Conservation (phyloP, 2,113 vertebrate genomes). For the Hiodon tergisus region DNA sequence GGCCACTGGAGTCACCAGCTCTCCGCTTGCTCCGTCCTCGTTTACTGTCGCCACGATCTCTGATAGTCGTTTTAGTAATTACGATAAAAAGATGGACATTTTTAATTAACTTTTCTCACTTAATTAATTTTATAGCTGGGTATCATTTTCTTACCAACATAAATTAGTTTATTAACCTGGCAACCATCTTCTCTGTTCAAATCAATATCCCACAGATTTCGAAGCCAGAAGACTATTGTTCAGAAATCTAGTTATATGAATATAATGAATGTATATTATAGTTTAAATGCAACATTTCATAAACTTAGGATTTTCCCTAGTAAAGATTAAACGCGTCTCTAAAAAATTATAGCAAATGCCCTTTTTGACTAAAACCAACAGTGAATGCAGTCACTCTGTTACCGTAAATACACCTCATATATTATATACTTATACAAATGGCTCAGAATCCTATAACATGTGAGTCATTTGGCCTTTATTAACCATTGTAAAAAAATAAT, state of each 20-base stretch:
- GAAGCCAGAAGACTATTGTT: slow-evolving; percentile 9
- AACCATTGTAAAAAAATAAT: slow-evolving; percentile 55
- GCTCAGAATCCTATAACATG: slow-evolving; percentile 37
- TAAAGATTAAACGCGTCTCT: no score
- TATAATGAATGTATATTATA: background rate
- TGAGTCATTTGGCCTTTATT: slow-evolving; percentile 43
- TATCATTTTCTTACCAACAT: slow-evolving; percentile 35
- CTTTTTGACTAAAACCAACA: no score
- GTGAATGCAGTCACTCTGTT: no score
- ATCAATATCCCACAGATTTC: background rate
- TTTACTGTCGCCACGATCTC: background rate
- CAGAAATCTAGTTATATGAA: background rate
- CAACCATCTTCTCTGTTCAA: slow-evolving; percentile 9
- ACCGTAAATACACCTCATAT: no score
- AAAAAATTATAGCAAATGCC: no score
- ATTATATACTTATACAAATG: slow-evolving; percentile 8
- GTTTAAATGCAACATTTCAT: background rate
- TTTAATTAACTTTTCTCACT: slow-evolving; percentile 40
- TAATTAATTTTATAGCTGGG: slow-evolving; percentile 45
- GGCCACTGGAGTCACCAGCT: background rate
- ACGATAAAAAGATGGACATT: slow-evolving; percentile 36
- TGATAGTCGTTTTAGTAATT: slow-evolving; percentile 21
- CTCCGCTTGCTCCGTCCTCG: background rate
- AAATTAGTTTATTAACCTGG: slow-evolving; percentile 20
- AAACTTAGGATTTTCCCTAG: background rate